A percentile compares a stretch with the other conserved stretches of the same genome.
These are phyloP conservation scores for Micropoecilia bifurca DNA, from an alignment of 2,797 vertebrate genomes.

Conservation along the genomic window DNA sequence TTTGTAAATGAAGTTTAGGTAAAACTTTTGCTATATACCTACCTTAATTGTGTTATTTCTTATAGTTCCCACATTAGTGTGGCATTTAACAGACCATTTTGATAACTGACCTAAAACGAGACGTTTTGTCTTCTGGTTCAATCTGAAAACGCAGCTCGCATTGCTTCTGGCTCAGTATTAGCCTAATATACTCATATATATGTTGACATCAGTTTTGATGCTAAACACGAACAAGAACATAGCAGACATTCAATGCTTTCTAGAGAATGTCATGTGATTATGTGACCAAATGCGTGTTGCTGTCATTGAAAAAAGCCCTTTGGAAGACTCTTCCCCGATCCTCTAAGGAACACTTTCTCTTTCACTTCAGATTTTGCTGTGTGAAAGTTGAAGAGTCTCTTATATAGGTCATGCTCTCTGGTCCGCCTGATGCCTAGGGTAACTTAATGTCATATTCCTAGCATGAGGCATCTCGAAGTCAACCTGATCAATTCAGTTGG, in stretches of 20 bases:
- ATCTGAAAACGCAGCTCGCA: not conserved
- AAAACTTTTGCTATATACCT: not conserved
- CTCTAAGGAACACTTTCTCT: conserved; percentile 4
- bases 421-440: conserved; percentile 53
- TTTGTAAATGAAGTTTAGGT: not conserved
- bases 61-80: not conserved
- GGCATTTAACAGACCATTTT: not conserved
- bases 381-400: conserved; percentile 53
- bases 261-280: conserved; percentile 6
- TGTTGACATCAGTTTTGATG: not conserved
- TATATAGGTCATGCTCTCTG: conserved; percentile 68
- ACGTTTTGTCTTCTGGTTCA: not conserved
- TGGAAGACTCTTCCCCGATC: conserved; percentile 4
- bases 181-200: not conserved
- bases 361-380: conserved; percentile 51
- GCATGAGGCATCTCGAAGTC: conserved; percentile 59
- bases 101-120: not conserved
- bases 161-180: not conserved
- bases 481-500: conserved; percentile 73
- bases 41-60: not conserved
- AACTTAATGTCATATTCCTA: conserved; percentile 65
- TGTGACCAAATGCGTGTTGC: not conserved
- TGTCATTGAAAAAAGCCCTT: not conserved
- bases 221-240: not conserved
- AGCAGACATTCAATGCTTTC: not conserved